Evolutionary conservation across 2,113 vertebrate species (phyloP).

Genomic region (Nothobranchius furzeri): DNA sequence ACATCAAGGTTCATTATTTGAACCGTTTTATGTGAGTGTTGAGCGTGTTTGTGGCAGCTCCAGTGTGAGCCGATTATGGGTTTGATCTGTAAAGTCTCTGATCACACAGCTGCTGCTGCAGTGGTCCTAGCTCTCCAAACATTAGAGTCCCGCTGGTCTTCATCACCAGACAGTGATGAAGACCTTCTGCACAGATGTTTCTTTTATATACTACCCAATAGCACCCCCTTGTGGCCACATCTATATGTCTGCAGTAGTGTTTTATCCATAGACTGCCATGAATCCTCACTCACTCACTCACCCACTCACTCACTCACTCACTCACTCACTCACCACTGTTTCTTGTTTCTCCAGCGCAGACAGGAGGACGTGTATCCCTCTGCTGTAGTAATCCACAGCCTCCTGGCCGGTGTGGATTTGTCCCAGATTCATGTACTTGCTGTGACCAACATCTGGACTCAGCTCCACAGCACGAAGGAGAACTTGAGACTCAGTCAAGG

Average conservation of each 20-base stretch:
- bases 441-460: conserved; percentile 80
- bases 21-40: too few relatives aligned
- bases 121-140: too few relatives aligned
- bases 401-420: conserved; percentile 81
- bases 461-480: conserved; percentile 79
- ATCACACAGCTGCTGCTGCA: too few relatives aligned
- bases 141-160: background rate
- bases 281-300: too few relatives aligned
- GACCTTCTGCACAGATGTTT: background rate
- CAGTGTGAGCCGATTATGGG: too few relatives aligned
- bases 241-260: too few relatives aligned
- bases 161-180: background rate
- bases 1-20: too few relatives aligned
- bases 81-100: too few relatives aligned
- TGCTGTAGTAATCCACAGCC: conserved; percentile 79
- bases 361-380: conserved; percentile 78
- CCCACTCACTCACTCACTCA: conserved; percentile 50
- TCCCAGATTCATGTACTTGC: conserved; percentile 85
- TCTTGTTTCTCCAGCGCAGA: conserved; percentile 68
- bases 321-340: conserved; percentile 58
- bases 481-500: conserved; percentile 74
- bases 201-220: conserved; percentile 24
- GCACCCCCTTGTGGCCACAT: conserved; percentile 58
- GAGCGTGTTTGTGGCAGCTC: too few relatives aligned
- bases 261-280: too few relatives aligned